Conservation (phyloP, 1,140 invertebrate species). For the Oedothorax gibbosus region DNA sequence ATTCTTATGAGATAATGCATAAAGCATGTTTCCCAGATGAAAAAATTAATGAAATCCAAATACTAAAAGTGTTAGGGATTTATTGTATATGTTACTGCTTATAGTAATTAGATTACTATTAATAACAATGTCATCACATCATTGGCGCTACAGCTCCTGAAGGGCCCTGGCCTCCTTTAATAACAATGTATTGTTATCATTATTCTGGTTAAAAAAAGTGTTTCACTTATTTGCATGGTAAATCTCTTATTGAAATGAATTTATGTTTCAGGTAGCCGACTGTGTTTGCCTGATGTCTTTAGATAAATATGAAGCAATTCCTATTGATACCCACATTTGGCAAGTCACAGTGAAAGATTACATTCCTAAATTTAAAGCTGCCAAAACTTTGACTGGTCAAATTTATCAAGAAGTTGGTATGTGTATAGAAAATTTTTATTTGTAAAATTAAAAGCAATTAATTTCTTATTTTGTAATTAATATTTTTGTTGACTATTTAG, state of each 20-base stretch:
- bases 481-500: background rate
- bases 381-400: constrained; percentile 85
- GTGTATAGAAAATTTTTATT: background rate
- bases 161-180: too few species aligned
- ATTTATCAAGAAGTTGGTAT: constrained; percentile 85
- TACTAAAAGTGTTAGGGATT: too few species aligned
- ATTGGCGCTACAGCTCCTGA: too few species aligned
- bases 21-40: too few species aligned
- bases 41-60: too few species aligned
- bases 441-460: too few species aligned
- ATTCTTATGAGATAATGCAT: too few species aligned
- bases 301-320: constrained; percentile 87
- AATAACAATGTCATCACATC: too few species aligned
- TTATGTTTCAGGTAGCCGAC: constrained; percentile 87
- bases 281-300: constrained; percentile 98
- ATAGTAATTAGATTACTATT: too few species aligned
- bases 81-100: too few species aligned
- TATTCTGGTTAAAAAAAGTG: background rate
- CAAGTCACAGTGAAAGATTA: constrained; percentile 88
- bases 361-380: constrained; percentile 79
- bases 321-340: constrained; percentile 97
- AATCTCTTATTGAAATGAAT: background rate
- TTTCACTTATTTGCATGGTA: background rate
- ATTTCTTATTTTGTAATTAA: background rate
- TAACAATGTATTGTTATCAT: too few species aligned